Percentiles rank a stretch among this genome's conserved stretches.
These are phyloP conservation scores for Trachemys scripta DNA, from an alignment of 2,113 vertebrate genomes.

Conservation along the genomic window DNA sequence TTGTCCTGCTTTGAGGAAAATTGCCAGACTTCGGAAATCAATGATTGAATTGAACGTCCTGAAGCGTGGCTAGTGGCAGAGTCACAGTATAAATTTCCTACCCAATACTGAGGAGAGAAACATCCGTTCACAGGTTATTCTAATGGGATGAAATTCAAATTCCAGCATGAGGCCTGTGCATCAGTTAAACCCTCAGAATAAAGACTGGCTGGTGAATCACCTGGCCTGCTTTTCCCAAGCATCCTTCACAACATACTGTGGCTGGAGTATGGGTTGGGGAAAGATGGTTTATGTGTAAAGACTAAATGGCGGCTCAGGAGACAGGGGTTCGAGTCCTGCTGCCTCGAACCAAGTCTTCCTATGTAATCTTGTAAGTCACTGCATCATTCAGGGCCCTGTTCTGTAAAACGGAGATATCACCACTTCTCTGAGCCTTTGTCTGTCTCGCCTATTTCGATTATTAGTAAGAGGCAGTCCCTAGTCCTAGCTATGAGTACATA, in stretches of 20 bases:
- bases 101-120: neutral
- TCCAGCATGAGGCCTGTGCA: neutral
- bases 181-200: neutral
- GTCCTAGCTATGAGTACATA: neutral
- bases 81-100: neutral
- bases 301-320: neutral
- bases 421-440: neutral
- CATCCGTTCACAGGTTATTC: neutral
- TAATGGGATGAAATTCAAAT: neutral
- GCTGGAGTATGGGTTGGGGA: neutral
- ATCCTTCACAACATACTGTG: neutral
- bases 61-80: fast-evolving
- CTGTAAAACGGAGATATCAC: too few relatives aligned
- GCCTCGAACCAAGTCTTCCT: neutral
- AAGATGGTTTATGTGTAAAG: neutral
- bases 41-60: neutral
- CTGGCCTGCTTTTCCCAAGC: neutral
- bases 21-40: neutral
- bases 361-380: neutral
- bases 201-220: neutral
- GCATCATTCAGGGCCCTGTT: neutral
- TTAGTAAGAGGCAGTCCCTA: neutral
- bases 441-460: neutral
- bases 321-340: neutral
- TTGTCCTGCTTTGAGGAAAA: neutral